A percentile compares a stretch with the other conserved stretches of the same genome.
Conservation (phyloP, 2,113 vertebrate species). For the Boulengeromyrus knoepffleri region DNA sequence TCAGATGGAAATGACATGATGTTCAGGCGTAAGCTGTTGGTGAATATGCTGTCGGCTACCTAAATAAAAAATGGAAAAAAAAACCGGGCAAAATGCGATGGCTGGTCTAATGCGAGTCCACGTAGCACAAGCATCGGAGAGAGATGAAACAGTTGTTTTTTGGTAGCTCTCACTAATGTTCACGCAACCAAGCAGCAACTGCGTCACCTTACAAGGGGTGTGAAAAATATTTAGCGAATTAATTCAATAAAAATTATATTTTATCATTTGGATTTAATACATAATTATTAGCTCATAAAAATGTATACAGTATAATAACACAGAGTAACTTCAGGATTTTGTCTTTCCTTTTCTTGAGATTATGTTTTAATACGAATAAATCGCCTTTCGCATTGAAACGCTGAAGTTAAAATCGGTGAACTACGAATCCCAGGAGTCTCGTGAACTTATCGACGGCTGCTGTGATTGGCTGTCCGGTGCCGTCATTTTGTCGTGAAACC, state of each 20-base stretch:
- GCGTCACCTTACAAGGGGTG: not conserved
- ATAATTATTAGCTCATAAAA: not conserved
- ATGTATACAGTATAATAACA: not conserved
- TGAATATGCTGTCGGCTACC: not conserved
- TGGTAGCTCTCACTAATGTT: not conserved
- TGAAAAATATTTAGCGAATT: not conserved
- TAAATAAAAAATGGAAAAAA: not conserved
- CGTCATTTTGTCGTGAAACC: conserved; percentile 30
- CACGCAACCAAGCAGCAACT: not conserved
- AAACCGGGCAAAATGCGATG: not conserved
- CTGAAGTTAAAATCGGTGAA: not conserved
- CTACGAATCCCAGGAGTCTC: conserved; percentile 22
- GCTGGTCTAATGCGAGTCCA: not conserved
- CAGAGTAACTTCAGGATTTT: not conserved
- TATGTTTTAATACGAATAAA: not conserved
- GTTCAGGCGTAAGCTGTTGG: not conserved
- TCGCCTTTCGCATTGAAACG: not conserved
- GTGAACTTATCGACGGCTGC: conserved; percentile 21
- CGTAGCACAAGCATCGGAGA: not conserved
- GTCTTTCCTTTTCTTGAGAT: not conserved
- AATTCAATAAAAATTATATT: not conserved
- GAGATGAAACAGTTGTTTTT: not conserved
- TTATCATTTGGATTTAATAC: not conserved
- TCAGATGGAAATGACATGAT: not conserved
- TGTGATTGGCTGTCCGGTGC: conserved; percentile 34